Evolutionary conservation across 2,113 vertebrate species (phyloP).

Genomic region (Oxygymnocypris stewartii): DNA sequence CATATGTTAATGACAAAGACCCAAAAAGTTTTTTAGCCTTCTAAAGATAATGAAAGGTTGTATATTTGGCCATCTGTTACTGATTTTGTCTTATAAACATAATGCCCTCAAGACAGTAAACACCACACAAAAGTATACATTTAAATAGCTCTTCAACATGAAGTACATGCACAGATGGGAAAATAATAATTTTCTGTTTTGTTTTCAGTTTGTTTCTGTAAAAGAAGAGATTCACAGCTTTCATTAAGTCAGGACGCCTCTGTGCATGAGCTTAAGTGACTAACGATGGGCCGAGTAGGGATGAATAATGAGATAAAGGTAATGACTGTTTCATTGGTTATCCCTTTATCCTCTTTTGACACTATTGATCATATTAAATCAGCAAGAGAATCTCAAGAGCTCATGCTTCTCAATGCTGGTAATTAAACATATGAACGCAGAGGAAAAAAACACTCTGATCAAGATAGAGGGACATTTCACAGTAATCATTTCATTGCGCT

Average conservation of each 20-base stretch:
- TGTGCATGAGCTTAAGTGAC: conserved; percentile 34
- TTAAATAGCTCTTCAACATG: not conserved
- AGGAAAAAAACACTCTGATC: not conserved
- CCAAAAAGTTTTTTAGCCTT: not conserved
- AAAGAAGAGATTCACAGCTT: conserved; percentile 30
- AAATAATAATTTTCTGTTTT: not conserved
- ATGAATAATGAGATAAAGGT: conserved; percentile 40
- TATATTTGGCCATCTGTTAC: not conserved
- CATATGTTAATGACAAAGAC: too few species aligned
- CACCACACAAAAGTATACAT: not conserved
- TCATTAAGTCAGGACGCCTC: conserved; percentile 21
- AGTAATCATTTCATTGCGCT: not conserved
- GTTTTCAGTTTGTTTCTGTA: not conserved
- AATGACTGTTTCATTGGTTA: conserved; percentile 38
- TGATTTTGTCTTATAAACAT: not conserved
- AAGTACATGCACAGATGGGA: conserved; percentile 19
- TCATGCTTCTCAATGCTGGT: not conserved
- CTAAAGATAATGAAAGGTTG: not conserved
- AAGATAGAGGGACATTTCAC: not conserved
- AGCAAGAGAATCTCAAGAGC: conserved; percentile 31
- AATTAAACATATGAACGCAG: not conserved
- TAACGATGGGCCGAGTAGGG: conserved; percentile 18
- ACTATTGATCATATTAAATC: conserved; percentile 38
- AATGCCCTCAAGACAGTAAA: not conserved
- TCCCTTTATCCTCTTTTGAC: conserved; percentile 32